Conservation (phyloP, 1,140 invertebrate genomes). For the Oncopeltus fasciatus region DNA sequence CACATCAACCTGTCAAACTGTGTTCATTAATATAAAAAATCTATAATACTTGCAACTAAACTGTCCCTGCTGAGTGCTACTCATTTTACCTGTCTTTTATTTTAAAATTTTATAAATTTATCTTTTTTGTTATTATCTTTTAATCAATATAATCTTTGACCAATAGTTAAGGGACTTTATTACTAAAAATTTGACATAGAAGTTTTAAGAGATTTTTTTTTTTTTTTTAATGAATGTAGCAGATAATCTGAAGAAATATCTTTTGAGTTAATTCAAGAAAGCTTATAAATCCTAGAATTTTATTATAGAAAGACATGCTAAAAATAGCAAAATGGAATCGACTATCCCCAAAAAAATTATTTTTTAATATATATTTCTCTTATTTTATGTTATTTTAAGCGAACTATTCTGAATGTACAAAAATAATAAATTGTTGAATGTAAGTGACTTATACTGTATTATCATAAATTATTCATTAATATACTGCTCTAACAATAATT, state of each 20-base stretch:
- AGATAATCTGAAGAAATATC: neutral
- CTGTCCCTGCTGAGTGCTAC: too few relatives aligned
- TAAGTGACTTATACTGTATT: neutral
- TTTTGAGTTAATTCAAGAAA: neutral
- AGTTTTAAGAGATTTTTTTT: neutral
- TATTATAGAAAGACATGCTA: slow-evolving; percentile 3
- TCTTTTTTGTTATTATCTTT: neutral
- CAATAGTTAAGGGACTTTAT: neutral
- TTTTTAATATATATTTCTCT: neutral
- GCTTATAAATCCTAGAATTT: neutral
- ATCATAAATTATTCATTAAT: neutral
- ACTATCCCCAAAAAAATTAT: neutral
- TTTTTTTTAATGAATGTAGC: neutral
- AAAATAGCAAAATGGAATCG: neutral
- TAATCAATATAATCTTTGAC: neutral
- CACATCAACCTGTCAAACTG: neutral
- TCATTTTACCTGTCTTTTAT: too few relatives aligned
- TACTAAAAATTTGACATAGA: neutral
- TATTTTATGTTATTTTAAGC: neutral
- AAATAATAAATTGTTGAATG: slow-evolving; percentile 12
- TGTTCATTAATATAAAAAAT: neutral
- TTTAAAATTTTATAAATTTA: neutral
- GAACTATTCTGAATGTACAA: slow-evolving; percentile 5
- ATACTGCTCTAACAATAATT: neutral
- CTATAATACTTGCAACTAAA: neutral